Conservation (phyloP, 2,113 vertebrate species). For the Seriola dumerili region DNA sequence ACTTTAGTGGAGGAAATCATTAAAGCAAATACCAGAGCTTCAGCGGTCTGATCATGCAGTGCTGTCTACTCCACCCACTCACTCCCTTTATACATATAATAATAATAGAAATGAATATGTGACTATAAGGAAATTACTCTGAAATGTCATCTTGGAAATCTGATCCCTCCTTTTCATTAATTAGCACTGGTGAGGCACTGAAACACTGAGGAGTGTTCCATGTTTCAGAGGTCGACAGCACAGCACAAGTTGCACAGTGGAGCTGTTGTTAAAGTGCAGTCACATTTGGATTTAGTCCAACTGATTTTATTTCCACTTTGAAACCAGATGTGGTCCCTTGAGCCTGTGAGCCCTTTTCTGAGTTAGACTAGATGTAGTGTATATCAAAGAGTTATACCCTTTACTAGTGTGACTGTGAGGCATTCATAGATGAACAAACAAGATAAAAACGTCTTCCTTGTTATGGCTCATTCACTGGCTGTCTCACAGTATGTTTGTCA, state of each 20-base stretch:
- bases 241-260: neutral
- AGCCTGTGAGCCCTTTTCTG: neutral
- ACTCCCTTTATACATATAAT: neutral
- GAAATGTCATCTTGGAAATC: neutral
- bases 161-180: neutral
- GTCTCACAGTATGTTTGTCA: neutral
- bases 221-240: neutral
- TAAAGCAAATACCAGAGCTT: conserved; percentile 34
- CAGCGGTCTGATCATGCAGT: conserved; percentile 48
- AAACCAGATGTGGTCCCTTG: conserved; percentile 9
- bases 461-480: neutral
- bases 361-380: neutral
- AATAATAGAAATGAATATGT: neutral
- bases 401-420: neutral
- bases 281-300: neutral
- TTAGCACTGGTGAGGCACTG: neutral
- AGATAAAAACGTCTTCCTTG: neutral
- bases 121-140: neutral
- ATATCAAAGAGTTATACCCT: neutral
- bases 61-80: neutral
- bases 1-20: conserved; percentile 50
- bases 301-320: neutral
- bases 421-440: neutral
- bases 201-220: neutral
- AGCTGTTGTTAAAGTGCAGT: neutral